A percentile compares a stretch with the other conserved stretches of the same genome.
phyloP scores from a whole-genome alignment of 37 sponge, comb jelly and placozoan genomes.

The Crambe crambe region DNA sequence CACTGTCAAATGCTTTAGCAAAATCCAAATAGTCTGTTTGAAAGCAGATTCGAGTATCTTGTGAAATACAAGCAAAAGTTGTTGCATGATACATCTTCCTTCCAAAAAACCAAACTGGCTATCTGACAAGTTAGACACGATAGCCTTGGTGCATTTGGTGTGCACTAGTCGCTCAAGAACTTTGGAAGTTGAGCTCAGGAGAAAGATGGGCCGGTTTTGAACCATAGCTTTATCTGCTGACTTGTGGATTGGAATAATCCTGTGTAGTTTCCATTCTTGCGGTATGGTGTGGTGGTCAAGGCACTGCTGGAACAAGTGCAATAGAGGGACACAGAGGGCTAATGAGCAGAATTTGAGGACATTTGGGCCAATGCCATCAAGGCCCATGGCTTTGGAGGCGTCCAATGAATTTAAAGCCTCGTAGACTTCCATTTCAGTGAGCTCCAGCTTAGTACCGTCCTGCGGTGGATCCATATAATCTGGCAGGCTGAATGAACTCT shows the following conservation, averaged over 20 bases:
- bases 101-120: neutral
- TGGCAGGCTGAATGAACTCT: neutral
- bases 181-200: conserved; percentile 27
- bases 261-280: conserved; percentile 15
- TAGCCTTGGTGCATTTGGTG: too few relatives aligned
- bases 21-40: conserved; percentile 19
- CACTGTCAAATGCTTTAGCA: conserved; percentile 37
- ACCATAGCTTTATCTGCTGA: conserved; percentile 8
- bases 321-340: neutral
- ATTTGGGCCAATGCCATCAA: conserved; percentile 13
- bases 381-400: conserved; percentile 13
- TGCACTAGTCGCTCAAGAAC: conserved; percentile 31
- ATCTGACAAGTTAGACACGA: neutral
- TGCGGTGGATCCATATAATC: neutral
- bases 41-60: neutral
- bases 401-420: neutral
- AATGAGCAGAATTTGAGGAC: conserved; percentile 13
- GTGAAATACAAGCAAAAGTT: neutral
- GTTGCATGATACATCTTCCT: neutral
- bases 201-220: conserved; percentile 14
- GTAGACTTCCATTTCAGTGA: neutral
- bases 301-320: neutral
- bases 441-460: neutral
- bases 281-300: conserved; percentile 2
- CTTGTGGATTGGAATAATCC: conserved; percentile 28